Base-by-base conservation (phyloP, 2,888 invertebrate species). In the Ctenicera cuprea region DNA sequence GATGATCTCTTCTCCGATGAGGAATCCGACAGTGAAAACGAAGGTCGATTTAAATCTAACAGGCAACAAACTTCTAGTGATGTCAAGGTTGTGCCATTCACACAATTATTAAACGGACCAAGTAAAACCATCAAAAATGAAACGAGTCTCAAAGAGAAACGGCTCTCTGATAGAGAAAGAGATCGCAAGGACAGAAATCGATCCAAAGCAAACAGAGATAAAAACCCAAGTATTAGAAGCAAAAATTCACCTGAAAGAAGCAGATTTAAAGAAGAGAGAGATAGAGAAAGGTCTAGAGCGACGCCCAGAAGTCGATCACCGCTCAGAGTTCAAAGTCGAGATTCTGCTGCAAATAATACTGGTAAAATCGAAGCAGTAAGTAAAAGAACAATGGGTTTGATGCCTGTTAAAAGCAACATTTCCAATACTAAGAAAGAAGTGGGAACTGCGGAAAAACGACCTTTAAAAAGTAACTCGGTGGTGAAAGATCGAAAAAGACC, bases 1-100 rank as follows among this genome's bases (percentile, higher is more conserved):
- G 84, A 84, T 30, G 84, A 86, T 77, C 74, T 87, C 7, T 87
- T 87, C 77, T 86, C 86, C 0, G 86, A 87, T 71, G 87, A 87
- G 65, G 87, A 87, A 62, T 85, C 86, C 0, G 85, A 84, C 50
- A 83, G 84, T 69, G 88, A 87, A 73, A 86, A 87, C 72, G 87
- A 87, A 75, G 86, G 86, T 0, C 80, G 87, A 0, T 87, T 87
- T 76, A 86, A 86, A 71, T 82, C 80, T 0, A 81, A 81, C 66
- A 59, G 75, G 74, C 41, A 74, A 54, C 16, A 69, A 18, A 16
- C 52, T 7, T 16, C 74, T 11, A 65, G 69, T 7, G 75, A 70
- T 48, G 65, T 76, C 14, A 59, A 76, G 4, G 71, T 76, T 48
- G 20, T 77, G 50, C 76, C 79, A 4, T 79, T 79, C 30, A 70